Evolutionary conservation across 2,888 invertebrate genomes (phyloP).

Genomic region (Pharmacophagus antenor): DNA sequence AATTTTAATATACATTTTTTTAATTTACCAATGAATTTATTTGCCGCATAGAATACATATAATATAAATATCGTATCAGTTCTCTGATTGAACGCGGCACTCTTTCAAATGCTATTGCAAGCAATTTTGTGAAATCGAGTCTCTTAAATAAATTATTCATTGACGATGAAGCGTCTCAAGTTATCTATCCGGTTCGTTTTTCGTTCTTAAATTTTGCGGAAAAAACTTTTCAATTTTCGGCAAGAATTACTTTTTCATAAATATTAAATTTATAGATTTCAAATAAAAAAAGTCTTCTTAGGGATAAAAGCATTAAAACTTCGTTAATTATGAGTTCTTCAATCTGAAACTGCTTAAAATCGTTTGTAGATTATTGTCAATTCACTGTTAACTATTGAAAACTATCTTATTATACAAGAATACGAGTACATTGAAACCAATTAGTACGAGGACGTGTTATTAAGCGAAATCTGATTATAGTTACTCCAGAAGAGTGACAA

Average conservation of each 20-base stretch:
- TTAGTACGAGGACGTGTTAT: too few relatives aligned
- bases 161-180: slow-evolving; percentile 28
- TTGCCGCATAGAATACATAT: neutral
- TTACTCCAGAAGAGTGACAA: too few relatives aligned
- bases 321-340: too few relatives aligned
- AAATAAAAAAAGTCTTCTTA: too few relatives aligned
- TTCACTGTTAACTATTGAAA: too few relatives aligned
- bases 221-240: slow-evolving; percentile 22
- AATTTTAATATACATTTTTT: neutral
- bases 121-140: slow-evolving; percentile 29
- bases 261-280: slow-evolving; percentile 4
- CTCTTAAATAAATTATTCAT: slow-evolving; percentile 31
- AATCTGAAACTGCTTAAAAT: too few relatives aligned
- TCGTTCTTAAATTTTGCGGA: slow-evolving; percentile 20
- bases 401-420: too few relatives aligned
- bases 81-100: slow-evolving; percentile 20
- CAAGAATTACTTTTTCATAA: slow-evolving; percentile 14
- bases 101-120: slow-evolving; percentile 19
- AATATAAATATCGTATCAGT: slow-evolving; percentile 28
- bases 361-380: too few relatives aligned
- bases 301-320: too few relatives aligned
- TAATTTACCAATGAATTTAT: neutral
- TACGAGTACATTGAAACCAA: too few relatives aligned
- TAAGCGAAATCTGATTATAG: too few relatives aligned
- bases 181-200: slow-evolving; percentile 23